Conservation (phyloP, 64 coral and sea anemone species). For the Montipora sp. region DNA sequence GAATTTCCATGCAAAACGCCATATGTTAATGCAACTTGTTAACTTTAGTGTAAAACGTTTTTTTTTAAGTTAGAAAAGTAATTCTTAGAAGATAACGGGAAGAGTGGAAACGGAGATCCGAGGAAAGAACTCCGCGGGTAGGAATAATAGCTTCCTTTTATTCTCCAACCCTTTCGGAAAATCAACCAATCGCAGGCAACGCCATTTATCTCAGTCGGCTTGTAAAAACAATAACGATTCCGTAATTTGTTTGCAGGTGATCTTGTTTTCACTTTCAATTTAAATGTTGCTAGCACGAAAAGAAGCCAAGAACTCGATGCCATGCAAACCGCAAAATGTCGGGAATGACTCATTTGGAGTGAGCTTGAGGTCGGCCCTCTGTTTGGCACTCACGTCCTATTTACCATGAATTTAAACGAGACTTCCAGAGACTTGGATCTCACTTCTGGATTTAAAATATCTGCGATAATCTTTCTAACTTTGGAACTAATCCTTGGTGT, state of each 20-base stretch:
- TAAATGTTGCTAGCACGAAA: neutral
- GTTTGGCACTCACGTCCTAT: neutral
- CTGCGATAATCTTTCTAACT: conserved; percentile 45
- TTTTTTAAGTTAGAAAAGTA: neutral
- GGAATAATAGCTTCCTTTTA: neutral
- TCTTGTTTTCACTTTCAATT: conserved; percentile 3
- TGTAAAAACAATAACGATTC: neutral
- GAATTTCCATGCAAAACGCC: neutral
- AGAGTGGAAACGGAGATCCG: neutral
- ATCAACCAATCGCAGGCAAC: conserved; percentile 6
- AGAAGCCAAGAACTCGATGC: neutral
- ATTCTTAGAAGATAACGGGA: neutral
- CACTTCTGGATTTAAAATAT: conserved; percentile 58
- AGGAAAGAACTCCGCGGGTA: neutral
- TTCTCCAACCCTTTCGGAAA: neutral
- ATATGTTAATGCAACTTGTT: too few relatives aligned
- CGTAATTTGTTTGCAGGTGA: conserved; percentile 54
- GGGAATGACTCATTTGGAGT: neutral
- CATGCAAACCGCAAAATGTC: neutral
- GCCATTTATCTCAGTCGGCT: neutral
- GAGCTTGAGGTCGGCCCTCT: neutral
- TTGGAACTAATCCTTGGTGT: conserved; percentile 74
- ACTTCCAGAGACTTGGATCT: neutral
- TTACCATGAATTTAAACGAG: neutral
- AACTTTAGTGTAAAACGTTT: too few relatives aligned